Evolutionary conservation across 2,113 vertebrate genomes (phyloP).

Genomic region (Anhinga anhinga): DNA sequence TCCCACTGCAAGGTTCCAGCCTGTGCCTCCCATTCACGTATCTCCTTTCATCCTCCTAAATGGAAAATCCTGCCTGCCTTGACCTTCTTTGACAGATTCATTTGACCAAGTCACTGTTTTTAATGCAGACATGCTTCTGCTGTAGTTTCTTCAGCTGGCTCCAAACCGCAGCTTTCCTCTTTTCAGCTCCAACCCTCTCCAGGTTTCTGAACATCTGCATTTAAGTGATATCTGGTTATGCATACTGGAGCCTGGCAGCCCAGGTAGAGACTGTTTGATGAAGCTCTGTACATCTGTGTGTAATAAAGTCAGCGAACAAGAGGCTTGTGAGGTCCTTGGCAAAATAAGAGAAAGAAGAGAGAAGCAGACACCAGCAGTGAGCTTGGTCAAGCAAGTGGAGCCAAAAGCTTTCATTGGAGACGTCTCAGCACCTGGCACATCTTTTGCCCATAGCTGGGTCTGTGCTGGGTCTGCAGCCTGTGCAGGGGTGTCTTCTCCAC

Average conservation of each 20-base stretch:
- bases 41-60: not conserved
- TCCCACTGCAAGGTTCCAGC: not conserved
- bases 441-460: not conserved
- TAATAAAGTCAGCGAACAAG: slow-evolving; percentile 10
- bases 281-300: not conserved
- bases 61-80: not conserved
- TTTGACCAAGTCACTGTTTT: not conserved
- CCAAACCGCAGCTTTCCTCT: not conserved
- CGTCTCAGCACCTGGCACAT: not conserved
- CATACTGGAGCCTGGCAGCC: not conserved
- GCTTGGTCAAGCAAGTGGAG: not conserved
- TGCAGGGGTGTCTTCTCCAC: not conserved
- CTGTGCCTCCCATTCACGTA: not conserved
- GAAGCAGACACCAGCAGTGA: not conserved
- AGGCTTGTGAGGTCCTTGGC: slow-evolving; percentile 17
- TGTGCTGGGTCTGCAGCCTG: rapidly evolving
- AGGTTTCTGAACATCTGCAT: not conserved
- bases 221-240: not conserved
- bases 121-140: rapidly evolving
- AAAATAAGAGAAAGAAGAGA: not conserved
- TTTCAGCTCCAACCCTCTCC: not conserved
- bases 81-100: not conserved
- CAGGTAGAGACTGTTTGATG: not conserved
- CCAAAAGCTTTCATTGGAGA: not conserved
- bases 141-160: not conserved